These are phyloP conservation scores for Dendrolimus kikuchii DNA, from an alignment of 1,140 invertebrate genomes.

Conservation along the genomic window DNA sequence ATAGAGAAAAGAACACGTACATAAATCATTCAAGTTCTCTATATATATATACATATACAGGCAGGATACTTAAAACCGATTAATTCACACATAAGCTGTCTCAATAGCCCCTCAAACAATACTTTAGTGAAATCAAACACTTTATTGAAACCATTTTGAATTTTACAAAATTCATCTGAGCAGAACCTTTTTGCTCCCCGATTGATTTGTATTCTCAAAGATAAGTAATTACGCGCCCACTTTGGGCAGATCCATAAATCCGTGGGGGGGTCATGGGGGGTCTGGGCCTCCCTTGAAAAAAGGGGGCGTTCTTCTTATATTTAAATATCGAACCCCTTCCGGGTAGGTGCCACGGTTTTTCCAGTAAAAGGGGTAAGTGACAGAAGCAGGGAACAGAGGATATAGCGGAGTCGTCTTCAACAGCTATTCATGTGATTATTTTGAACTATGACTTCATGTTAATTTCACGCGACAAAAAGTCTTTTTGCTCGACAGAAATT, in stretches of 20 bases:
- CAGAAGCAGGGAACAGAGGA: constrained; percentile 51
- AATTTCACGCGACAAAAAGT: no score
- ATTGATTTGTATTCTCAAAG: constrained; percentile 69
- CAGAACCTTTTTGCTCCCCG: constrained; percentile 31
- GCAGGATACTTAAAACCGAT: no score
- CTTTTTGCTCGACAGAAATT: no score
- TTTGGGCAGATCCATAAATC: constrained; percentile 68
- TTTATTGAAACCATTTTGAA: constrained; percentile 4
- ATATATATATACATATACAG: no score
- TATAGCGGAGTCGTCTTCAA: constrained; percentile 22
- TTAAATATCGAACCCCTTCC: constrained; percentile 70
- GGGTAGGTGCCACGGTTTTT: constrained; percentile 71
- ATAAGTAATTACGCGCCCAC: constrained; percentile 67
- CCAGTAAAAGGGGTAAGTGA: constrained; percentile 71
- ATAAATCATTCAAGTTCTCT: neutral
- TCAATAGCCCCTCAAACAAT: constrained; percentile 6
- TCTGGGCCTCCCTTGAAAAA: constrained; percentile 54
- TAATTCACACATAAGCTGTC: constrained; percentile 1
- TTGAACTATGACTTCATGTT: neutral
- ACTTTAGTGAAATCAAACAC: constrained; percentile 1
- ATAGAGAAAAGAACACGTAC: no score
- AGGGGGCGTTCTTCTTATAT: constrained; percentile 69
- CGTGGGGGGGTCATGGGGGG: constrained; percentile 32
- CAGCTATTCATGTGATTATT: constrained; percentile 9
- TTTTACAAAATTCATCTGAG: constrained; percentile 9